Evolutionary conservation across 2,113 vertebrate genomes (phyloP), one percentile per base, ranked within the genome.

Genomic region (Triplophysa tibetana): DNA sequence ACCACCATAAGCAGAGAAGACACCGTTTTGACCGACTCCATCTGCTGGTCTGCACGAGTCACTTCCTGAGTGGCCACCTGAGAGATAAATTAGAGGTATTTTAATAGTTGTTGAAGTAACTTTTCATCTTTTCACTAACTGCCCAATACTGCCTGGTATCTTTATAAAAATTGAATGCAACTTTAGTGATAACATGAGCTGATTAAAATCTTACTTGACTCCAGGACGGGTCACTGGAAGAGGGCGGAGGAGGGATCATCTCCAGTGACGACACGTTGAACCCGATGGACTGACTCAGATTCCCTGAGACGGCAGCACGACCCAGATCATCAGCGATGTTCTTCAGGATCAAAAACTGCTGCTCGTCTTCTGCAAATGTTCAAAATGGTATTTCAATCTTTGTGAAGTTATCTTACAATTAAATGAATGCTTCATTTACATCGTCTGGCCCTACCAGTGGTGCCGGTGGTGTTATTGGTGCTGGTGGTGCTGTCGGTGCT

Each of bases 241-340:
- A 50, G 3, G 94, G 93, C 2, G 93, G 85, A 1, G 95, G 93
- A 1, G 87, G 80, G 52, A 92, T 75, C 26, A 96, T 3, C 7
- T 90, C 92, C 84, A 95, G 50, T 0, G 92, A 92, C 11, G 91
- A 92, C 24, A 96, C 86, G 70, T 94, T 94, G 81, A 93, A 92
- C 75, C 93, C 94, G 52, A 94, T 90, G 81, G 91, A 87, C 24
- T 72, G 63, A 73, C 88, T 91, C 54, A 93, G 90, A 86, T 87
- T 93, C 45, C 94, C 95, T 1, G 89, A 91, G 33, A 95, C 83
- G 0, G 93, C 90, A 8, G 93, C 94, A 85, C 92, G 89, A 68
- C 93, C 94, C 77, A 96, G 86, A 69, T 83, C 77, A 62, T 85
- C 72, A 21, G 91, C 90, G 1, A 93, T 86, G 78, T 81, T 84